These are phyloP conservation scores for Empis livida DNA, from an alignment of 2,888 invertebrate genomes.

Conservation along the genomic window DNA sequence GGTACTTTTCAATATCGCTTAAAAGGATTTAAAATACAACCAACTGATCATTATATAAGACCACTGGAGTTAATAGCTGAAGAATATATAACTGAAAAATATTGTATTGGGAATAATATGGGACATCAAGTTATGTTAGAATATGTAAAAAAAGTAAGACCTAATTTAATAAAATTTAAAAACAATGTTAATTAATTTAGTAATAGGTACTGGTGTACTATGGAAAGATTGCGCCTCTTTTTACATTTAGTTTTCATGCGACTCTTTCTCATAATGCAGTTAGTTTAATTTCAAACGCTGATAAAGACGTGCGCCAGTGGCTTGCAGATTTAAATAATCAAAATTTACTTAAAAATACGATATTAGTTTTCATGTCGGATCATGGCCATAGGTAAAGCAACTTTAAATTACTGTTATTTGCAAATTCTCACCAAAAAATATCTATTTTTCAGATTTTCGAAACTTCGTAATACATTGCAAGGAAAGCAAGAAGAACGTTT, in stretches of 20 bases:
- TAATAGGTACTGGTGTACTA: constrained; percentile 47
- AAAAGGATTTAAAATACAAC: constrained; percentile 70
- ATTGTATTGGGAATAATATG: constrained; percentile 59
- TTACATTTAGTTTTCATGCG: constrained; percentile 76
- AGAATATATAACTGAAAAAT: constrained; percentile 39
- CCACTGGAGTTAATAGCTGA: constrained; percentile 59
- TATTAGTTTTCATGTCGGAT: constrained; percentile 84
- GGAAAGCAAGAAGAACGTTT: too few relatives aligned
- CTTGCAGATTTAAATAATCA: constrained; percentile 46
- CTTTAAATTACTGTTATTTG: too few relatives aligned
- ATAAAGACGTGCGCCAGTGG: constrained; percentile 56
- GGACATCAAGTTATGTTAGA: constrained; percentile 55
- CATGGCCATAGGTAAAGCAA: constrained; percentile 54
- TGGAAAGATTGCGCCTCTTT: constrained; percentile 51
- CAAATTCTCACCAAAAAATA: too few relatives aligned
- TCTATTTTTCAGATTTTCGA: too few relatives aligned
- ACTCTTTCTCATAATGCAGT: constrained; percentile 81
- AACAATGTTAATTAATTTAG: too few relatives aligned
- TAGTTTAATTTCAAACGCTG: constrained; percentile 63
- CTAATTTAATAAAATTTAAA: too few relatives aligned
- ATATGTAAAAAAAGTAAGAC: constrained; percentile 50
- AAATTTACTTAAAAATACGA: constrained; percentile 60
- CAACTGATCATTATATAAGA: constrained; percentile 84
- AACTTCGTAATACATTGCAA: too few relatives aligned
- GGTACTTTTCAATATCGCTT: constrained; percentile 86